Conservation (phyloP, 1,140 invertebrate species). For the Diorhabda carinulata region DNA sequence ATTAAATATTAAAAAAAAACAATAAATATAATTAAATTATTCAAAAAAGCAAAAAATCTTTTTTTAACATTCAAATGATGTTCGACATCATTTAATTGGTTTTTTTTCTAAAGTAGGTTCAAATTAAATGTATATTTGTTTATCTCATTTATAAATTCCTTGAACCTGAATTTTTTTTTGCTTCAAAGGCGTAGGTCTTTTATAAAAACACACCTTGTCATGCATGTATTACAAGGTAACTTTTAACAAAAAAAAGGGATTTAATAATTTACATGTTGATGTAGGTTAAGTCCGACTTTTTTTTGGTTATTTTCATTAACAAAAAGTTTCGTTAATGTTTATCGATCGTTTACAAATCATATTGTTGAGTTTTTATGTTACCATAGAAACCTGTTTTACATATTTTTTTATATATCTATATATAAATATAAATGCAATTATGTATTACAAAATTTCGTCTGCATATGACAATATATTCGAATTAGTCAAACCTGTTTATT, state of each 20-base stretch:
- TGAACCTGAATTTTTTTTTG: background rate
- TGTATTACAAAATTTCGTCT: too few relatives aligned
- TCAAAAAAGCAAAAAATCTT: too few relatives aligned
- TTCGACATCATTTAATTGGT: too few relatives aligned
- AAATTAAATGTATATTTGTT: too few relatives aligned
- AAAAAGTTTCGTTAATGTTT: background rate
- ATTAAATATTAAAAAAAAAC: too few relatives aligned
- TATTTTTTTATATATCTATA: too few relatives aligned
- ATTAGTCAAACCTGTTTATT: too few relatives aligned
- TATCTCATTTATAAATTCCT: background rate
- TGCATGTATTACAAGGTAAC: background rate
- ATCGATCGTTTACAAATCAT: background rate
- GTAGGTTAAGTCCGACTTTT: background rate
- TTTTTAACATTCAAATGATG: too few relatives aligned
- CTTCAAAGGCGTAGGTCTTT: background rate
- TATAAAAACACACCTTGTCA: background rate
- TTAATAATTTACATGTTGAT: slow-evolving; percentile 1
- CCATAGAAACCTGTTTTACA: background rate
- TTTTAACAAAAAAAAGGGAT: background rate
- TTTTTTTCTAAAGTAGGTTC: too few relatives aligned
- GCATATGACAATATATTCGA: too few relatives aligned
- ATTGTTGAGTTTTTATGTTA: background rate
- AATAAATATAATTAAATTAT: too few relatives aligned
- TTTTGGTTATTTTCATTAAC: background rate
- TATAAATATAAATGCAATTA: too few relatives aligned